Evolutionary conservation across 2,113 vertebrate genomes (phyloP).

Genomic region (Phocoena sinus): DNA sequence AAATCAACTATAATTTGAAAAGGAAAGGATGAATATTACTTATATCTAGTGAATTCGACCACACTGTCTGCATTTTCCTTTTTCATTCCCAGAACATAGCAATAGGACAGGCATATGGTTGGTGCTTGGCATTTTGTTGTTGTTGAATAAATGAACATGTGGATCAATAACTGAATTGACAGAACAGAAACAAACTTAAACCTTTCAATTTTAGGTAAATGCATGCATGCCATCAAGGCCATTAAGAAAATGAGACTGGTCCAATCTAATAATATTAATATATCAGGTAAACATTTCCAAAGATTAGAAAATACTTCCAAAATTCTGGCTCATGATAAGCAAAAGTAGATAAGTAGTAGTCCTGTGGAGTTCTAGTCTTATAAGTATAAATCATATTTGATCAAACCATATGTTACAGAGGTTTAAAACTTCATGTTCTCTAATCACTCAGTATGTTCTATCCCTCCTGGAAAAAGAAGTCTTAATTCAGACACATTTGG

Average conservation of each 20-base stretch:
- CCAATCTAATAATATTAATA: background rate
- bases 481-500: background rate
- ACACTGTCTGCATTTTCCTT: background rate
- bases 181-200: background rate
- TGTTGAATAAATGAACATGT: background rate
- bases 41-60: background rate
- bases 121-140: background rate
- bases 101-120: background rate
- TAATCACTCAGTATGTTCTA: background rate
- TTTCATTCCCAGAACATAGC: background rate
- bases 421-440: background rate
- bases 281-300: background rate
- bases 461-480: background rate
- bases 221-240: background rate
- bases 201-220: background rate
- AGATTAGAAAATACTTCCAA: background rate
- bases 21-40: background rate
- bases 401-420: background rate
- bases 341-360: background rate
- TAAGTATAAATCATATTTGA: background rate
- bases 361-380: background rate
- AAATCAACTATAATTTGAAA: background rate
- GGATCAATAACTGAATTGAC: background rate
- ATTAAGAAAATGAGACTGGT: background rate
- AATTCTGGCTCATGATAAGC: background rate